These are phyloP conservation scores for Bombus waltoni DNA, from an alignment of 1,140 invertebrate genomes.

Conservation along the genomic window DNA sequence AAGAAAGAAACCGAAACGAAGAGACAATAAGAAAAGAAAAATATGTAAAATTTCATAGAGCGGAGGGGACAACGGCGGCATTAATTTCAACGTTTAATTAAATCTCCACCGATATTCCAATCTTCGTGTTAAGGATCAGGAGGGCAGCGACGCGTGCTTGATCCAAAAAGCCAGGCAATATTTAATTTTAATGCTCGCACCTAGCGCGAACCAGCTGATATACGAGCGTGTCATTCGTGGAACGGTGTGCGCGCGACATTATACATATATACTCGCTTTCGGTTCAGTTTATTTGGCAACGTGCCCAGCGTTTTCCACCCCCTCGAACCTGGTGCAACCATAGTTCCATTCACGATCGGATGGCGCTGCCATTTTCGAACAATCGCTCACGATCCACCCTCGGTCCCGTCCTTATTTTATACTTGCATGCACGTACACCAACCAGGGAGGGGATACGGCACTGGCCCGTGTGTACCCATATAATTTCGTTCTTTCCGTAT, in stretches of 20 bases:
- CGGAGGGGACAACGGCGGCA: neutral
- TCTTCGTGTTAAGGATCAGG: conserved; percentile 25
- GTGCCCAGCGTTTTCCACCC: conserved; percentile 48
- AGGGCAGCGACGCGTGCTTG: conserved; percentile 12
- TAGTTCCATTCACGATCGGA: conserved; percentile 56
- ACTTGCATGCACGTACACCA: conserved; percentile 10
- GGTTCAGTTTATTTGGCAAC: conserved; percentile 66
- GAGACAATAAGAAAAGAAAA: neutral
- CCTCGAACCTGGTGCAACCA: neutral
- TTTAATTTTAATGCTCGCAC: conserved; percentile 62
- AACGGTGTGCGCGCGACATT: conserved; percentile 19
- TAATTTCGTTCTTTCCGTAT: conserved; percentile 34
- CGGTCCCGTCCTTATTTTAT: conserved; percentile 34
- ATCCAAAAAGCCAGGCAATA: conserved; percentile 48
- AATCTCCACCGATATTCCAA: conserved; percentile 36
- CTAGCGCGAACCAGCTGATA: conserved; percentile 44
- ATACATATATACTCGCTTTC: conserved; percentile 27
- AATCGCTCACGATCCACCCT: conserved; percentile 57
- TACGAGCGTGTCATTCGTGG: conserved; percentile 47
- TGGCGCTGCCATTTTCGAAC: conserved; percentile 67
- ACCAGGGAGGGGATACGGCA: neutral
- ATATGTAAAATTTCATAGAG: neutral
- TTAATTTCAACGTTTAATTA: conserved; percentile 42
- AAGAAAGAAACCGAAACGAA: neutral
- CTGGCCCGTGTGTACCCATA: neutral